A percentile compares a stretch with the other conserved stretches of the same genome.
These are phyloP conservation scores for Apostichopus parvimensis DNA, from an alignment of 35 echinoderm and acorn worm species.

Conservation along the genomic window DNA sequence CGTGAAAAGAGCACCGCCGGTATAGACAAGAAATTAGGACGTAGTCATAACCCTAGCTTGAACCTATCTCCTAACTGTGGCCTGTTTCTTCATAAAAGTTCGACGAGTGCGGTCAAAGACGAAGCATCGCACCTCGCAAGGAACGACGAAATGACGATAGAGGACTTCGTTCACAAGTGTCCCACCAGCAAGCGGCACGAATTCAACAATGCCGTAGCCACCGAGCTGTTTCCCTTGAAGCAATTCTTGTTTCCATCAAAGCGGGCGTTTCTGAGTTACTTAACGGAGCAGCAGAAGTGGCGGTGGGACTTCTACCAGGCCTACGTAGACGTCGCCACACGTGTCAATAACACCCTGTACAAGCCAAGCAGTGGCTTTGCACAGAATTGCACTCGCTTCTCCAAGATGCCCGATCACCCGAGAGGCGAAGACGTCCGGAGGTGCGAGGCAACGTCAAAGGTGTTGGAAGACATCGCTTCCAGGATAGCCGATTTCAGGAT, in stretches of 20 bases:
- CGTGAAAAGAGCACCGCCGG: neutral
- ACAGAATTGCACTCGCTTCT: conserved; percentile 73
- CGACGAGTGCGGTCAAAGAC: neutral
- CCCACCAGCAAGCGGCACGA: conserved; percentile 69
- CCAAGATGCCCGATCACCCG: conserved; percentile 68
- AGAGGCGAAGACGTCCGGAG: conserved; percentile 82
- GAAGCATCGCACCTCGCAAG: neutral
- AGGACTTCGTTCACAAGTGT: conserved; percentile 71
- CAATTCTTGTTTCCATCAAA: conserved; percentile 68
- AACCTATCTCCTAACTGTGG: conserved; percentile 14
- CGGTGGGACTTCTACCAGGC: conserved; percentile 80
- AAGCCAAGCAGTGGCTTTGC: conserved; percentile 84
- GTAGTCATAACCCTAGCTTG: neutral
- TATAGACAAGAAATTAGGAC: neutral
- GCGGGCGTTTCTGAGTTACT: conserved; percentile 70
- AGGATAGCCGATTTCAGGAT: conserved; percentile 61
- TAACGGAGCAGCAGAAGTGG: conserved; percentile 82
- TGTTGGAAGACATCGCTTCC: conserved; percentile 73
- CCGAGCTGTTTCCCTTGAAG: conserved; percentile 66
- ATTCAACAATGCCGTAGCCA: conserved; percentile 82
- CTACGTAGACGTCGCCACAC: conserved; percentile 67
- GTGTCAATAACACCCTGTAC: conserved; percentile 69
- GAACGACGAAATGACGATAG: conserved; percentile 31
- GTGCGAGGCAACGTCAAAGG: conserved; percentile 79
- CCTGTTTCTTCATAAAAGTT: neutral